Conservation (phyloP, 1,140 invertebrate genomes). For the Portunus trituberculatus region DNA sequence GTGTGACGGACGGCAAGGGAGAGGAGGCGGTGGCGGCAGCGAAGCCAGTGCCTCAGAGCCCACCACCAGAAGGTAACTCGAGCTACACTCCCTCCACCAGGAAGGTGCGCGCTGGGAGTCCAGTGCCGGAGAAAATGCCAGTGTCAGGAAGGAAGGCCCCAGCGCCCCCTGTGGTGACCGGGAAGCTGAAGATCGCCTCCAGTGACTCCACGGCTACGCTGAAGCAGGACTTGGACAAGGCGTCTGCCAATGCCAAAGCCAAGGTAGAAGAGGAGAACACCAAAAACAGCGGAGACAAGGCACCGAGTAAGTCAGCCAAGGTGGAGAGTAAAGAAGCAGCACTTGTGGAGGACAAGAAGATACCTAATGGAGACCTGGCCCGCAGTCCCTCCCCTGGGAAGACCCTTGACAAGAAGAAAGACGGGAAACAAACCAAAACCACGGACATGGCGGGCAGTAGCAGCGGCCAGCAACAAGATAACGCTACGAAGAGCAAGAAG, state of each 20-base stretch:
- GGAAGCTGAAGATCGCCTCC: slow-evolving; percentile 54
- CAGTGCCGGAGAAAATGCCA: slow-evolving; percentile 31
- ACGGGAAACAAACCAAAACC: background rate
- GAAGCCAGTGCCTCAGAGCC: background rate
- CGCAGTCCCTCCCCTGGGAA: background rate
- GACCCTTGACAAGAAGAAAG: background rate
- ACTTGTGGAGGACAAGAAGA: background rate
- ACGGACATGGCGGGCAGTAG: background rate
- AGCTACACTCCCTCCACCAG: background rate
- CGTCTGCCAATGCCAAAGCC: background rate
- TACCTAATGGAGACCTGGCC: background rate
- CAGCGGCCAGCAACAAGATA: background rate
- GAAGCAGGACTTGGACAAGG: slow-evolving; percentile 36
- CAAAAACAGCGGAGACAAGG: background rate
- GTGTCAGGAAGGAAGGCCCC: background rate
- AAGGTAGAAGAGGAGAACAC: background rate
- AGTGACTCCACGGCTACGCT: slow-evolving; percentile 7
- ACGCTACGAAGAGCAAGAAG: background rate
- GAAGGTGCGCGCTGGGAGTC: slow-evolving; percentile 50
- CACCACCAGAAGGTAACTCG: background rate
- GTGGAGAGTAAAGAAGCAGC: background rate
- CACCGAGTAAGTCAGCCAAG: background rate
- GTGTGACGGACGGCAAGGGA: background rate
- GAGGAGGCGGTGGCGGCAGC: background rate
- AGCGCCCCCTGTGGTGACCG: slow-evolving; percentile 26